Conservation (phyloP, 2,113 vertebrate species). For the Rousettus leschenaultii region DNA sequence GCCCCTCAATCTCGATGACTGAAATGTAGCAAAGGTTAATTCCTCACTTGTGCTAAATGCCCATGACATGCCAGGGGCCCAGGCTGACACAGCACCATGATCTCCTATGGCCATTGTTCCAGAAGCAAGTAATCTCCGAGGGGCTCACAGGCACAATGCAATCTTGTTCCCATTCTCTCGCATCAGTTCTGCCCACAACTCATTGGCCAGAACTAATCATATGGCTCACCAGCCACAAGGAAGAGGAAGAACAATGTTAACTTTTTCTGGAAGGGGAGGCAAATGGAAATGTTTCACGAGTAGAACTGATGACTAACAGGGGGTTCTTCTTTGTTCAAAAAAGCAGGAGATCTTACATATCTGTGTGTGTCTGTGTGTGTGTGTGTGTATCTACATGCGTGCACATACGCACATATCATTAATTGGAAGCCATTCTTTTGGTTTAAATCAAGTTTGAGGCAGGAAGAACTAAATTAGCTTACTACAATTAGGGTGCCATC, state of each 20-base stretch:
- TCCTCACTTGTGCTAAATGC: not conserved
- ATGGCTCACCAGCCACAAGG: not conserved
- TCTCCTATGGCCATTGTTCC: not conserved
- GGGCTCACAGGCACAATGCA: not conserved
- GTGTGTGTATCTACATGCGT: accelerated
- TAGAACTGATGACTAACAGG: not conserved
- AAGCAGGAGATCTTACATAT: not conserved
- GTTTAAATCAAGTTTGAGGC: not conserved
- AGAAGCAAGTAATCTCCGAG: not conserved
- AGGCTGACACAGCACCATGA: not conserved
- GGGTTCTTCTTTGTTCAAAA: not conserved
- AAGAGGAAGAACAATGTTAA: not conserved
- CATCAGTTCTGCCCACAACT: not conserved
- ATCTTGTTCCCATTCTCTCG: not conserved
- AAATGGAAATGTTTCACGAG: not conserved
- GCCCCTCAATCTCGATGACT: not conserved
- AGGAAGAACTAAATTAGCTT: not conserved
- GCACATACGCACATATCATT: not conserved
- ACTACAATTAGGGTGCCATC: not conserved
- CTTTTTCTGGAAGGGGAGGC: not conserved
- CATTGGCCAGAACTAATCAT: not conserved
- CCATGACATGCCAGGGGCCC: not conserved
- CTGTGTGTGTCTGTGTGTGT: too few relatives aligned
- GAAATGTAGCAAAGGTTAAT: not conserved
- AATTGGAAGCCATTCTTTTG: not conserved